Conservation (phyloP, 1,140 invertebrate species). For the Bradynema listronoti region DNA sequence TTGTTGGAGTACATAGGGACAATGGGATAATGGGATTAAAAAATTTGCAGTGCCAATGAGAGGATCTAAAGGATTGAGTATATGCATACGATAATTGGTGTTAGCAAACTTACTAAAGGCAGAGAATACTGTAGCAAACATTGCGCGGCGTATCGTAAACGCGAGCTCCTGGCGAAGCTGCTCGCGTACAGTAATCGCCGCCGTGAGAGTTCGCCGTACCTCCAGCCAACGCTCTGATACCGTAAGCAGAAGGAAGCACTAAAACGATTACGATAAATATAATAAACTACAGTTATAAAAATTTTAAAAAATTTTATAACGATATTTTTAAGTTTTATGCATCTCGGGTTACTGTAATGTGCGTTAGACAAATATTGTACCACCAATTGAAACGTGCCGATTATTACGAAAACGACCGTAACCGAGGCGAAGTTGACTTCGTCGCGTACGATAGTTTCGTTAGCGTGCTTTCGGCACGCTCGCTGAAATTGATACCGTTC, state of each 20-base stretch:
- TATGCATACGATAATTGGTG: no score
- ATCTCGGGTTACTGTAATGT: no score
- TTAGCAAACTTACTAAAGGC: slow-evolving; percentile 42
- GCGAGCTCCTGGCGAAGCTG: slow-evolving; percentile 31
- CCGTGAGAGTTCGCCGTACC: slow-evolving; percentile 25
- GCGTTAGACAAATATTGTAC: no score
- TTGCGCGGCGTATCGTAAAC: slow-evolving; percentile 38
- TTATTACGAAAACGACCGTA: slow-evolving; percentile 25
- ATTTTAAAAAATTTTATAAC: no score
- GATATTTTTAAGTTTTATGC: no score
- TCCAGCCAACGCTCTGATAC: slow-evolving; percentile 31
- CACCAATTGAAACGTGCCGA: slow-evolving; percentile 33
- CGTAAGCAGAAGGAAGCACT: slow-evolving; percentile 44
- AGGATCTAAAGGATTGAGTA: no score
- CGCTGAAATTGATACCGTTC: slow-evolving; percentile 33
- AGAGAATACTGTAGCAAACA: slow-evolving; percentile 39
- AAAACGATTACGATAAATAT: no score
- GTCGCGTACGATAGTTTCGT: slow-evolving; percentile 38
- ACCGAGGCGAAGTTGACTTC: slow-evolving; percentile 41
- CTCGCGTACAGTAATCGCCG: slow-evolving; percentile 36
- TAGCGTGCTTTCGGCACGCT: slow-evolving; percentile 35
- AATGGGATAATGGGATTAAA: no score
- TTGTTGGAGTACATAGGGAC: no score
- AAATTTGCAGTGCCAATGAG: no score
- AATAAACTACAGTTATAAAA: no score